Percentiles rank a stretch among this genome's conserved stretches.
phyloP scores from a whole-genome alignment of 2,888 invertebrate genomes.

The Geophilus truncorum region DNA sequence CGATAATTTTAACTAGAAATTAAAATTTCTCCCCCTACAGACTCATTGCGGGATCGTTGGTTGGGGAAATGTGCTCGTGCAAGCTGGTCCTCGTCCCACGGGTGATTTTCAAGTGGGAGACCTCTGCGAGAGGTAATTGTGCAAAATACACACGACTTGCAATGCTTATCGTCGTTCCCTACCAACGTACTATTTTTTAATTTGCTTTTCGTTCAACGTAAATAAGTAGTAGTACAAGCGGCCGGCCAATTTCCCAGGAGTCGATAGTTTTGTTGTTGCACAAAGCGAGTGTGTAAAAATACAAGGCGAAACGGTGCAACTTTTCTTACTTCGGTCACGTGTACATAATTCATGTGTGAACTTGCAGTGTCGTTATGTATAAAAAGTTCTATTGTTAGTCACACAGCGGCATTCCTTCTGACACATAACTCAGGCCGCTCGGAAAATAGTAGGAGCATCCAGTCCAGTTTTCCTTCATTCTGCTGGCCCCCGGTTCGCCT shows the following conservation, averaged over 20 bases:
- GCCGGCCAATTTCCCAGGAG: not conserved
- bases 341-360: not conserved
- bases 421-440: not conserved
- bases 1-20: conserved; percentile 17
- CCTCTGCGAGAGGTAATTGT: not conserved
- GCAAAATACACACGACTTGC: not conserved
- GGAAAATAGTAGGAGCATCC: not conserved
- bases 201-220: not conserved
- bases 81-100: not conserved
- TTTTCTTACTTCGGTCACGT: not conserved
- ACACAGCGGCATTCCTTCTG: not conserved
- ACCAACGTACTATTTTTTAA: not conserved
- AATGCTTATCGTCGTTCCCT: not conserved
- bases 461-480: not conserved
- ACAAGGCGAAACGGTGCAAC: not conserved
- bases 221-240: not conserved
- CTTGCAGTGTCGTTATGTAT: not conserved
- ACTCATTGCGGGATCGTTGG: not conserved
- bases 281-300: not conserved
- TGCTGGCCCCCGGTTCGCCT: not conserved
- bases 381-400: not conserved
- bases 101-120: not conserved
- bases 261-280: not conserved
- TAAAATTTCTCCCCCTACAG: conserved; percentile 3
- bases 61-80: not conserved